Percentiles rank a stretch among this genome's conserved stretches.
phyloP scores from a whole-genome alignment of 2,888 invertebrate species.

The Neoaliturus tenellus region DNA sequence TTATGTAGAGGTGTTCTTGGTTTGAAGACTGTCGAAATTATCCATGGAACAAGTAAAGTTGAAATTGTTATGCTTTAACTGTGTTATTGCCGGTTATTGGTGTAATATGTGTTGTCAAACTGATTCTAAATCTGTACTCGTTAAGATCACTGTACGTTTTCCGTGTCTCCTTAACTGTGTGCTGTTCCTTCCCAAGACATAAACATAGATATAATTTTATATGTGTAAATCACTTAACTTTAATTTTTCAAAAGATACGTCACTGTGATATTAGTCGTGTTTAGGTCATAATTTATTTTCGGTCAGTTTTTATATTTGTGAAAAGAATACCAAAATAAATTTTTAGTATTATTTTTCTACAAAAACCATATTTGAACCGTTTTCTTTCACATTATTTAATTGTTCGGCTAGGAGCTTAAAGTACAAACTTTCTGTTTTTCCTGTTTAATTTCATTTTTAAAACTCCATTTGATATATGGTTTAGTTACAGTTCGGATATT shows the following conservation, averaged over 20 bases:
- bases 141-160: conserved; percentile 16
- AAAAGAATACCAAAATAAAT: conserved; percentile 9
- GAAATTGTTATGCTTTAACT: neutral
- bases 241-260: conserved; percentile 32
- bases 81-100: neutral
- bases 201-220: conserved; percentile 15
- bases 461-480: no score
- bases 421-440: neutral
- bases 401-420: neutral
- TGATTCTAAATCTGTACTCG: conserved; percentile 11
- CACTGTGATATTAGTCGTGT: conserved; percentile 47
- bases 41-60: neutral
- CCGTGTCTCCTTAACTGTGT: neutral
- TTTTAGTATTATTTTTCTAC: conserved; percentile 20
- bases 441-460: neutral
- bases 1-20: conserved; percentile 13
- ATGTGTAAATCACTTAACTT: conserved; percentile 14
- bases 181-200: conserved; percentile 16
- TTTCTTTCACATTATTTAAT: neutral
- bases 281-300: conserved; percentile 39
- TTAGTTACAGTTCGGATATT: no score
- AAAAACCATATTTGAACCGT: neutral
- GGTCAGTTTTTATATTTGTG: conserved; percentile 18
- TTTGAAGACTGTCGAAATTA: conserved; percentile 40
- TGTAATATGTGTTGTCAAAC: conserved; percentile 16